Percentiles rank a stretch among this genome's conserved stretches.
These are phyloP conservation scores for Phyllotreta cruciferae DNA, from an alignment of 2,888 invertebrate genomes.

Conservation along the genomic window DNA sequence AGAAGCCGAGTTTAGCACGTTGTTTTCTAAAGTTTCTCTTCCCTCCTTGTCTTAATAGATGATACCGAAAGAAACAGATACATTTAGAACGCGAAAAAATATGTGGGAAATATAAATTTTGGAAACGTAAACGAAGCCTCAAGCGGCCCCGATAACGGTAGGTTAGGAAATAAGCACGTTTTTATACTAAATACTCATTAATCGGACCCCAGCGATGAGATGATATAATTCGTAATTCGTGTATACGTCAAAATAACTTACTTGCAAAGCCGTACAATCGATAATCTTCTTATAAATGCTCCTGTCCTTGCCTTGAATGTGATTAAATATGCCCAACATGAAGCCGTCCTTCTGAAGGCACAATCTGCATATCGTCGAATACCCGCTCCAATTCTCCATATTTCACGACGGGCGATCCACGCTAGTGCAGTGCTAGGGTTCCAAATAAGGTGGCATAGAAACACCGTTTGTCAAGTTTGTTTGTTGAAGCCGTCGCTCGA, in stretches of 20 bases:
- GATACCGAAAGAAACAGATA: neutral
- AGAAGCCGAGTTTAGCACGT: neutral
- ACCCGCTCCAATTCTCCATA: conserved; percentile 64
- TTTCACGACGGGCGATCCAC: conserved; percentile 7
- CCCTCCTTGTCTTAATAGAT: neutral
- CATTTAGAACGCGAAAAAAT: neutral
- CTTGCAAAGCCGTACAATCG: conserved; percentile 60
- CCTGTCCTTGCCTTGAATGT: conserved; percentile 60
- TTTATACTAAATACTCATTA: no score
- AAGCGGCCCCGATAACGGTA: no score
- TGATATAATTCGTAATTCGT: no score
- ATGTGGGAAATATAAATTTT: neutral
- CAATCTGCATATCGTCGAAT: conserved; percentile 71
- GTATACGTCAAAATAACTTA: conserved; percentile 45
- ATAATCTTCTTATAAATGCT: conserved; percentile 61
- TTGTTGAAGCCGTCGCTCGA: conserved; percentile 14
- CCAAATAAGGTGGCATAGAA: conserved; percentile 23
- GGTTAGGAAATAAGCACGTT: no score
- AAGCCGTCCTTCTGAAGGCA: conserved; percentile 70
- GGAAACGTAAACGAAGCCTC: neutral
- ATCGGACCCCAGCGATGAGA: no score
- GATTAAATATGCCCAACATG: conserved; percentile 70
- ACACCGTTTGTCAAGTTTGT: conserved; percentile 23
- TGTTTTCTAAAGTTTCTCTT: neutral
- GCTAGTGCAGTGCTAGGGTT: conserved; percentile 11